These are phyloP conservation scores for Habropoda laboriosa DNA, from an alignment of 1,140 invertebrate genomes.

Conservation along the genomic window DNA sequence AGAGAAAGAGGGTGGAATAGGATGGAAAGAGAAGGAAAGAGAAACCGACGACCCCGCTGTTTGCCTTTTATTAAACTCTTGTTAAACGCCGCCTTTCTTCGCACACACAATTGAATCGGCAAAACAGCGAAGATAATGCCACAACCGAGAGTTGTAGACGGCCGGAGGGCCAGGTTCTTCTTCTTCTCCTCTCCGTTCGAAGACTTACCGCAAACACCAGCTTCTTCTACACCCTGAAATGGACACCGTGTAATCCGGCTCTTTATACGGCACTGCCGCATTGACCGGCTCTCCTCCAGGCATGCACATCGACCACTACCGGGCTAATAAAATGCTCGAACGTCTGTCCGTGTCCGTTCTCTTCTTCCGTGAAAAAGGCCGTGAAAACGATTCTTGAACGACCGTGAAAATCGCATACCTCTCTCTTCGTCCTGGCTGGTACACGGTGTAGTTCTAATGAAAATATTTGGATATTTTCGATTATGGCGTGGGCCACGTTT, in stretches of 20 bases:
- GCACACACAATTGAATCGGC: conserved; percentile 81
- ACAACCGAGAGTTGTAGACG: conserved; percentile 34
- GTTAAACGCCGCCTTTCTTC: conserved; percentile 80
- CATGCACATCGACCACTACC: conserved; percentile 40
- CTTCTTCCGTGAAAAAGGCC: conserved; percentile 8
- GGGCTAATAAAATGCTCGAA: conserved; percentile 39
- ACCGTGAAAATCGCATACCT: conserved; percentile 47
- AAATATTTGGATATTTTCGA: conserved; percentile 82
- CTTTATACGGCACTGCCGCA: conserved; percentile 59
- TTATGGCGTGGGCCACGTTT: conserved; percentile 17
- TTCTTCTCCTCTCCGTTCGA: background rate
- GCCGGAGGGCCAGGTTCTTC: conserved; percentile 50
- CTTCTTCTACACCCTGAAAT: conserved; percentile 72
- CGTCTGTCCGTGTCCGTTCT: background rate
- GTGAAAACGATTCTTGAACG: conserved; percentile 1
- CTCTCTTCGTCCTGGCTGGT: conserved; percentile 28
- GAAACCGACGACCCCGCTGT: conserved; percentile 66
- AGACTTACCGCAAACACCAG: conserved; percentile 66
- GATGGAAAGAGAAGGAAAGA: conserved; percentile 39
- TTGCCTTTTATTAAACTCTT: conserved; percentile 83
- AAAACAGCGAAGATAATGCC: conserved; percentile 80
- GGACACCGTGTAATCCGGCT: conserved; percentile 77
- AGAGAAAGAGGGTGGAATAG: conserved; percentile 54
- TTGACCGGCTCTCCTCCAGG: conserved; percentile 37
- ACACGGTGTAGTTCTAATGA: conserved; percentile 62